These are phyloP conservation scores for Isurus oxyrinchus DNA, from an alignment of 2,113 vertebrate species.

Conservation along the genomic window DNA sequence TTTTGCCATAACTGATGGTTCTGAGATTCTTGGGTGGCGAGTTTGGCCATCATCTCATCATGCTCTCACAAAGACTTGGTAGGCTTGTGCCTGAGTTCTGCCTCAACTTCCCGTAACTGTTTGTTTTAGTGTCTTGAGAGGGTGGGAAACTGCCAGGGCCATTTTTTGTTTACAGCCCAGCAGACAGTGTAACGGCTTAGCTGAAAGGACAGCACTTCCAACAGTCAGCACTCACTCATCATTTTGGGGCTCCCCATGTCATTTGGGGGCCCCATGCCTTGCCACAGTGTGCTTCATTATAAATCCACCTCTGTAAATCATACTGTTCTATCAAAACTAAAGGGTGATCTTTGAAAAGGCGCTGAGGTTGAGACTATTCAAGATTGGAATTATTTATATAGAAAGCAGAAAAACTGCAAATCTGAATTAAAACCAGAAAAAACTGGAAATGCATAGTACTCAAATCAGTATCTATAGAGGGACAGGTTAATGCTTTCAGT, in stretches of 20 bases:
- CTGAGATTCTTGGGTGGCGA: constrained; percentile 59
- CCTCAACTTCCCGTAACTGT: constrained; percentile 53
- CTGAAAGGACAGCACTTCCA: too few relatives aligned
- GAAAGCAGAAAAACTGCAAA: background rate
- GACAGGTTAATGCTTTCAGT: background rate
- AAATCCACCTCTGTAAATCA: too few relatives aligned
- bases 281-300: too few relatives aligned
- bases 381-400: background rate
- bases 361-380: background rate
- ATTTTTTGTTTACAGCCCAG: too few relatives aligned
- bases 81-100: constrained; percentile 72
- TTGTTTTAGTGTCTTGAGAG: too few relatives aligned
- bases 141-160: too few relatives aligned
- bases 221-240: too few relatives aligned
- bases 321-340: background rate
- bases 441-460: too few relatives aligned
- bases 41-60: constrained; percentile 69
- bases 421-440: background rate
- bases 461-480: background rate
- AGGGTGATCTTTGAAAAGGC: background rate
- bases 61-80: constrained; percentile 72
- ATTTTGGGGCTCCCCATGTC: too few relatives aligned
- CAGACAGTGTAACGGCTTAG: too few relatives aligned
- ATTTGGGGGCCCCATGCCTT: too few relatives aligned
- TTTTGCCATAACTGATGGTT: constrained; percentile 76